Evolutionary conservation across 2,113 vertebrate species (phyloP).

Genomic region (Bombycilla garrulus): DNA sequence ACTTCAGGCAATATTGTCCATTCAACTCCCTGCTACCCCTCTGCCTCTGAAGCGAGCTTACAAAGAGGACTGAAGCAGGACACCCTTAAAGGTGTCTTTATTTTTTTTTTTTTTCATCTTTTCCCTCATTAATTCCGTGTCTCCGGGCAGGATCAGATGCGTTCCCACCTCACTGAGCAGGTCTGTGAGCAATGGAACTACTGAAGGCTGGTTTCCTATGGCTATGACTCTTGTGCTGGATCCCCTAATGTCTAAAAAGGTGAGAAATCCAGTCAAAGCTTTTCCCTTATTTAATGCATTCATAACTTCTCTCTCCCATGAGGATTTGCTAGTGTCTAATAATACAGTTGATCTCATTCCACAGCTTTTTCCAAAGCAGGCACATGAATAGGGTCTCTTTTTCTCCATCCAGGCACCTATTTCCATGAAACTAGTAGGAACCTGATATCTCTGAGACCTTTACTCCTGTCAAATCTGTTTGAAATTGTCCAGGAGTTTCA

Average conservation of each 20-base stretch:
- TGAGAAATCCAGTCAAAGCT: constrained; percentile 44
- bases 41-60: neutral
- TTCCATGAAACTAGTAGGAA: constrained; percentile 52
- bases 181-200: constrained; percentile 51
- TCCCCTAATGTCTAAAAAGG: constrained; percentile 25
- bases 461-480: constrained; percentile 59
- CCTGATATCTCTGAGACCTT: constrained; percentile 55
- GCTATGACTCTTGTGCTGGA: constrained; percentile 12
- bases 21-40: neutral
- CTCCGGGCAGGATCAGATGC: neutral
- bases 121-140: neutral
- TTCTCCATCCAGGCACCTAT: constrained; percentile 51
- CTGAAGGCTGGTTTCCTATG: constrained; percentile 37
- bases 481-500: constrained; percentile 55
- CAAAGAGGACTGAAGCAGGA: neutral
- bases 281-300: constrained; percentile 40
- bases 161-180: neutral
- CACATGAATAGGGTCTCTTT: constrained; percentile 64
- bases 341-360: constrained; percentile 57
- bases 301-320: constrained; percentile 34
- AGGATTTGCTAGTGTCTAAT: constrained; percentile 55
- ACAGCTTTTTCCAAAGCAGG: constrained; percentile 35
- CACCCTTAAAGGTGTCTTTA: neutral
- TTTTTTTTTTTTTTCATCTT: neutral
- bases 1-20: neutral